Percentiles rank a stretch among this genome's conserved stretches.
phyloP scores from a whole-genome alignment of 2,113 vertebrate genomes.

The Semicossyphus pulcher region DNA sequence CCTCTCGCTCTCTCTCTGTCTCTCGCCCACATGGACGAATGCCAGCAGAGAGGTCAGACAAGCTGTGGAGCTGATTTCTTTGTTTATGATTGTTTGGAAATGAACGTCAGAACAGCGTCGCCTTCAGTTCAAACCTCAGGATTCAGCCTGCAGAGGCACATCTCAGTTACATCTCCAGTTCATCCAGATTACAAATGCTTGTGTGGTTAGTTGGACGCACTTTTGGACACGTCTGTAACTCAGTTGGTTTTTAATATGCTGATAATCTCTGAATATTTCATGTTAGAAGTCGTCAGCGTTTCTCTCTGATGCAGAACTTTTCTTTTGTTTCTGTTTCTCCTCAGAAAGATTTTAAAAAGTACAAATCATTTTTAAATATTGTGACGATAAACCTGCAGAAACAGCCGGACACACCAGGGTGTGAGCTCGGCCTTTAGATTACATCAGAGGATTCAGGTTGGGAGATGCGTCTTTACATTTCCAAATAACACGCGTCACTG shows the following conservation, averaged over 20 bases:
- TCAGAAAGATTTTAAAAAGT: no score
- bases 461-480: background rate
- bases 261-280: no score
- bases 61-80: slow-evolving; percentile 73
- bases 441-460: no score
- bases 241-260: background rate
- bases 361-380: no score
- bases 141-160: slow-evolving; percentile 5
- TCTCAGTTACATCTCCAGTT: slow-evolving; percentile 22
- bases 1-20: slow-evolving; percentile 19
- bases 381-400: no score
- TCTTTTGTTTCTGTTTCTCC: no score
- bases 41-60: slow-evolving; percentile 71
- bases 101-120: slow-evolving; percentile 40
- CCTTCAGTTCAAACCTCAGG: slow-evolving; percentile 30
- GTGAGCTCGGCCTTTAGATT: no score
- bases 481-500: no score
- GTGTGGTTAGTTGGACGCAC: slow-evolving; percentile 1
- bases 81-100: slow-evolving; percentile 76
- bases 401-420: no score
- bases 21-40: slow-evolving; percentile 50
- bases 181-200: slow-evolving; percentile 30
- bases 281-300: no score
- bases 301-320: no score
- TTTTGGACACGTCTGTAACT: slow-evolving; percentile 29